Evolutionary conservation across 2,888 invertebrate genomes (phyloP).

Genomic region (Ormyrus rosae): DNA sequence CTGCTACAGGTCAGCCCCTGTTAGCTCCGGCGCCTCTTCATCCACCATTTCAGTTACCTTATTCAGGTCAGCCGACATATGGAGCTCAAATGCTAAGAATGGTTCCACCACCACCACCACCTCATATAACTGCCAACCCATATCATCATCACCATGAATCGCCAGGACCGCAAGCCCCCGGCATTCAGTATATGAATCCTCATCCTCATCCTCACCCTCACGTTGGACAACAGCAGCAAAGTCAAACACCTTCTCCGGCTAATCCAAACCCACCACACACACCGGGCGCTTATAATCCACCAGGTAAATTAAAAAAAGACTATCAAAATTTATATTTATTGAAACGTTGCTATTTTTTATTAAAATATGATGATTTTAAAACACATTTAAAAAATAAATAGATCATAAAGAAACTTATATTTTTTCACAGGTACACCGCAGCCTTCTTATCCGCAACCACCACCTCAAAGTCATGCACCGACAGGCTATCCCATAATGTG

Average conservation of each 20-base stretch:
- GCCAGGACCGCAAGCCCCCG: slow-evolving; percentile 77
- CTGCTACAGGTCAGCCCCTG: slow-evolving; percentile 89
- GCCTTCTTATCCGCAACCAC: slow-evolving; percentile 79
- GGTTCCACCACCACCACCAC: slow-evolving; percentile 72
- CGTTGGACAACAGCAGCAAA: slow-evolving; percentile 72
- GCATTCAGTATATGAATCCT: slow-evolving; percentile 78
- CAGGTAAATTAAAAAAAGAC: slow-evolving; percentile 59
- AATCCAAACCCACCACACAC: slow-evolving; percentile 77
- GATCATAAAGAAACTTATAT: not conserved
- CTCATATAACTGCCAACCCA: slow-evolving; percentile 70
- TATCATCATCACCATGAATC: slow-evolving; percentile 78
- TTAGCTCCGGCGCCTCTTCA: slow-evolving; percentile 88
- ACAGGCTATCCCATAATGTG: slow-evolving; percentile 80
- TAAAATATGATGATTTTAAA: not conserved
- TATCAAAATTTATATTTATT: not conserved
- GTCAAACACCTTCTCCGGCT: slow-evolving; percentile 73
- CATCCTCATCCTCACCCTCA: slow-evolving; percentile 75
- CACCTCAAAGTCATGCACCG: slow-evolving; percentile 77
- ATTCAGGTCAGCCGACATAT: slow-evolving; percentile 78
- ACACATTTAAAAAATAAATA: not conserved
- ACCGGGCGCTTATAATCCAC: slow-evolving; percentile 78
- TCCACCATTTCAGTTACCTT: slow-evolving; percentile 81
- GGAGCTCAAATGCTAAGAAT: slow-evolving; percentile 76
- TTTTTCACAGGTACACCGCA: slow-evolving; percentile 69
- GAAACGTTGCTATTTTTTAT: too few species aligned